phyloP scores from a whole-genome alignment of 2,888 invertebrate species.

The Malacosoma neustria region DNA sequence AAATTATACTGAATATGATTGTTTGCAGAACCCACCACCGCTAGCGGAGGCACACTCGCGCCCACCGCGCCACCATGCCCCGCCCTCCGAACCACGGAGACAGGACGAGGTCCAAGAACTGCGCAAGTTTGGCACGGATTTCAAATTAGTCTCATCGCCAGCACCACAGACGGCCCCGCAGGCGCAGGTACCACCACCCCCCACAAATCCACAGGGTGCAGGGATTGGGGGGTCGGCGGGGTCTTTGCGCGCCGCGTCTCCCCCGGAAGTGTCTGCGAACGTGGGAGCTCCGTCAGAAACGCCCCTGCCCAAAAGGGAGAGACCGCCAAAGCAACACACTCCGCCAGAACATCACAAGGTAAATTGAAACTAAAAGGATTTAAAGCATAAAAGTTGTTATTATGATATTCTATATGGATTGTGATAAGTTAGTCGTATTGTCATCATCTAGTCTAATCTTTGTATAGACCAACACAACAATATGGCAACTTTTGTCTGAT shows the following conservation, averaged over 20 bases:
- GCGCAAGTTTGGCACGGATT: slow-evolving; percentile 86
- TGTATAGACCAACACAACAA: no score
- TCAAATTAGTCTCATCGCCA: slow-evolving; percentile 77
- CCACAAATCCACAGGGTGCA: slow-evolving; percentile 17
- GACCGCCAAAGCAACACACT: slow-evolving; percentile 11
- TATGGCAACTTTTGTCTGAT: no score
- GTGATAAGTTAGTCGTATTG: no score
- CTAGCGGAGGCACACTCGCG: slow-evolving; percentile 33
- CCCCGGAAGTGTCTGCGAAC: slow-evolving; percentile 10
- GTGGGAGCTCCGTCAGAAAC: slow-evolving; percentile 6
- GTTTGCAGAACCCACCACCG: slow-evolving; percentile 34
- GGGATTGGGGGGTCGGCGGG: slow-evolving; percentile 13
- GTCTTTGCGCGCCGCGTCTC: slow-evolving; percentile 8
- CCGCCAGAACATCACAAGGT: slow-evolving; percentile 24
- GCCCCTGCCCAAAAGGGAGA: slow-evolving; percentile 7
- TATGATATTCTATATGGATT: no score
- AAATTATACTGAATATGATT: no score
- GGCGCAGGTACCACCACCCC: slow-evolving; percentile 16
- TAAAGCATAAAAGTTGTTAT: background rate
- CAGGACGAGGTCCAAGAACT: slow-evolving; percentile 75
- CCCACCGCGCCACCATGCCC: slow-evolving; percentile 39
- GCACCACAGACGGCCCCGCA: slow-evolving; percentile 25
- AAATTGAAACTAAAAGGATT: background rate
- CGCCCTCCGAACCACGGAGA: slow-evolving; percentile 32
- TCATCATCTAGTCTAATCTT: no score